Conservation (phyloP, 2,113 vertebrate species). For the Colossoma macropomum region DNA sequence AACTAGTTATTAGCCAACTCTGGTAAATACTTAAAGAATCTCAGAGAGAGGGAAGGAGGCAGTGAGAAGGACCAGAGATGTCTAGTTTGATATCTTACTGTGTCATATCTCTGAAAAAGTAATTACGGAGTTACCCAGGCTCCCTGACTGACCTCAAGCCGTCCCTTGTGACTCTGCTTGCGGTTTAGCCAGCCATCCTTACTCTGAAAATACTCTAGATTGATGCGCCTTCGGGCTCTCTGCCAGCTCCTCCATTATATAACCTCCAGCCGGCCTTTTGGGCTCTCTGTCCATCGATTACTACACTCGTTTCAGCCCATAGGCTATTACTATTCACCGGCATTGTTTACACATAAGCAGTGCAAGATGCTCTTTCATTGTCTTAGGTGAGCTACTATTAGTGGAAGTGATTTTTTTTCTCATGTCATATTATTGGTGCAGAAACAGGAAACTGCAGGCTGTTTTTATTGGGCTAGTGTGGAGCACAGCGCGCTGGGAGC, state of each 20-base stretch:
- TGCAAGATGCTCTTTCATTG: background rate
- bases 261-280: background rate
- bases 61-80: background rate
- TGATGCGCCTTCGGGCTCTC: background rate
- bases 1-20: background rate
- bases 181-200: background rate
- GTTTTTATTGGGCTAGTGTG: background rate
- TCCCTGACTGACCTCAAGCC: conserved; percentile 7
- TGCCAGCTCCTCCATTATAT: conserved; percentile 1
- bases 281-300: background rate
- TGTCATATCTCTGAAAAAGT: background rate
- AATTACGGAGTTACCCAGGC: background rate
- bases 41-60: background rate
- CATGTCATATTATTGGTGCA: background rate
- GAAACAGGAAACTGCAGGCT: conserved; percentile 1
- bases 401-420: background rate
- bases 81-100: background rate
- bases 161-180: background rate
- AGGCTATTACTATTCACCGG: background rate
- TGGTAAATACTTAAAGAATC: background rate
- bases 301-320: background rate
- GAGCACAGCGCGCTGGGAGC: background rate
- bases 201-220: conserved; percentile 18
- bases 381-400: background rate
- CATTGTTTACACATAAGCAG: background rate